Percentiles rank a stretch among this genome's conserved stretches.
Conservation (phyloP, 2,113 vertebrate species). For the Gyps fulvus region DNA sequence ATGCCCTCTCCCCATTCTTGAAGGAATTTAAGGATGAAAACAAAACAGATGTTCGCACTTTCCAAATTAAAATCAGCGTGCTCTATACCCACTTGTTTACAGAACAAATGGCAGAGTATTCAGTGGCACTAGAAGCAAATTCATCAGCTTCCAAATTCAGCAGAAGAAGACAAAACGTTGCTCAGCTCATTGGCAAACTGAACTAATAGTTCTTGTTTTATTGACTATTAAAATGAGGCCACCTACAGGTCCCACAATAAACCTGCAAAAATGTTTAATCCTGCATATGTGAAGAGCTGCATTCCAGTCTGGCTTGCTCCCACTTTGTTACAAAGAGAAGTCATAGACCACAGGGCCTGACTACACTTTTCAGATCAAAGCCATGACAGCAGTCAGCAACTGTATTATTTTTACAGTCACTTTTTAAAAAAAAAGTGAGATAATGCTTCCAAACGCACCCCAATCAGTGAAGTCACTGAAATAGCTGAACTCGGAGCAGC, state of each 20-base stretch:
- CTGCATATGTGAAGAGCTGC: neutral
- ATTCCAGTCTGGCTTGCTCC: neutral
- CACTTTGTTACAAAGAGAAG: neutral
- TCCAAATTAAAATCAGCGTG: neutral
- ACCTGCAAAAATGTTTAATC: constrained; percentile 15
- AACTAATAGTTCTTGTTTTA: neutral
- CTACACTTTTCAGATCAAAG: neutral
- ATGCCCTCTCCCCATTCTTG: neutral
- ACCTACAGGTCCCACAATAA: constrained; percentile 24
- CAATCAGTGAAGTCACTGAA: neutral
- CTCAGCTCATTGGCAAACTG: neutral
- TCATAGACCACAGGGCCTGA: neutral
- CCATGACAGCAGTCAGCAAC: neutral
- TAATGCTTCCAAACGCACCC: neutral
- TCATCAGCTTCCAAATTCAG: neutral
- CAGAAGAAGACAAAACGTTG: neutral
- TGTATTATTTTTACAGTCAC: neutral
- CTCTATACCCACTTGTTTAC: neutral
- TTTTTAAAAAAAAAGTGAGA: neutral
- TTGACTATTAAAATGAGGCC: constrained; percentile 51
- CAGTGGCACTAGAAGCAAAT: neutral
- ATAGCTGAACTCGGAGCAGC: neutral
- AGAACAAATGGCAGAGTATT: neutral
- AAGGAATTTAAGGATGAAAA: neutral
- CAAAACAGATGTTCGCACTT: neutral